Base-by-base conservation (phyloP, 2,888 invertebrate genomes). In the Onthophagus sagittarius region DNA sequence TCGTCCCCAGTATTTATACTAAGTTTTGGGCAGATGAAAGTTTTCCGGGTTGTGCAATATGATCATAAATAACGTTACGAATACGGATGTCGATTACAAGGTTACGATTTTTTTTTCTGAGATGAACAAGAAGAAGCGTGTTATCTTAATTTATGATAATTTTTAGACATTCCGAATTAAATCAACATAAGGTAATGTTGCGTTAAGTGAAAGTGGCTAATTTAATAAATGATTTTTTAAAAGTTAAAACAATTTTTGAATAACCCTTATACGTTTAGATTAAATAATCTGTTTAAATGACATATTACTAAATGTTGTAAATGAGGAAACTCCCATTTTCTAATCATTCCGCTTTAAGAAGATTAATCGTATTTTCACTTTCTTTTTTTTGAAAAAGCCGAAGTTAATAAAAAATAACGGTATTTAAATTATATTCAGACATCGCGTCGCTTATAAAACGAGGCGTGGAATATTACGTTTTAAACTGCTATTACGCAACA, bases 41-140 rank as follows among this genome's bases (percentile, higher is more conserved):
- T 67, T 32, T 67, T 67, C 67, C 67, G 67, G 67, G 32, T 67
- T 67, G 67, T n/a, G 39, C 7, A 53, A 53, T 53, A 53, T 53
- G 39, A 53, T 53, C 39, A 53, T 53, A 53, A 53, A 53, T 53
- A 53, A 53, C 4, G 11, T 53, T 53, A 53, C 39, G 39, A 53
- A 53, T 53, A 53, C 39, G 39, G 39, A 53, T 53, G 39, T 53
- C 39, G 39, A 53, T 53, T 53, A 53, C 39, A 53, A 53, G 39
- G 39, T 53, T 53, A 53, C 39, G 39, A 9, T 53, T 1, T 53
- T 9, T 33, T 53, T 53, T 53, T 53, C 39, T 53, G 6, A 53
- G 11, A 53, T 4, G 39, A 7, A 11, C 2, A 53, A 7, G 11
- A 9, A 7, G 9, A 2, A 11, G 5, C 11, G 39, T 53, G 39